Base-by-base conservation (phyloP, 2,888 invertebrate species). In the Amorpha juglandis region DNA sequence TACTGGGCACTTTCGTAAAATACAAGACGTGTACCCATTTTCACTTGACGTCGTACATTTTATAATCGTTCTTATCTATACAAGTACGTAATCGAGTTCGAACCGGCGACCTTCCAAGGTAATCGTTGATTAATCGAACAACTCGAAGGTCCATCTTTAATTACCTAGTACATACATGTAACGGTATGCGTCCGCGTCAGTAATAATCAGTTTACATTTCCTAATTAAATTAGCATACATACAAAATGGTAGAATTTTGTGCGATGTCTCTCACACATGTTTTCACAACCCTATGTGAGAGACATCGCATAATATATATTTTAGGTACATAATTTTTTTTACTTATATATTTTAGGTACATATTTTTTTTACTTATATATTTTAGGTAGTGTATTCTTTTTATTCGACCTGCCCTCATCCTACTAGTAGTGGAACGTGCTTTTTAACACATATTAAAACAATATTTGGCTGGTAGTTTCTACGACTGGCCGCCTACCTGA, bases 41-140 rank as follows among this genome's bases (percentile, higher is more conserved):
- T 58, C 42, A 38, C 42, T 42, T 12, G 11, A 19, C 42, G 19
- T 58, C 58, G 38, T 42, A 58, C 58, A 58, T 58, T 58, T 38
- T 42, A 19, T 42, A 42, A 58, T 58, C 42, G 58, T 42, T 16
- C 19, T 52, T 52, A 52, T 58, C 42, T 38, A 42, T 38, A 42
- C 38, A 42, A 38, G 50, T 50, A 19, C 9, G 50, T 19, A 19
- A 58, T 16, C 58, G 42, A 58, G 58, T 58, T 42, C 58, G 58
- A 58, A 58, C 58, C 58, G 58, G 58, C 58, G 58, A 58, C 58
- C 58, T 58, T 58, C 38, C 58, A 58, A 58, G 58, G 58, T 58
- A 58, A 58, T 19, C 58, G 58, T 58, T 58, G 42, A 58, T 58
- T 58, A 42, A 58, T 42, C 58, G 58, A 19, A 9, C 38, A 19